A percentile compares a stretch with the other conserved stretches of the same genome.
Conservation (phyloP, 2,797 vertebrate species). For the Neosilurus hyrtlii region DNA sequence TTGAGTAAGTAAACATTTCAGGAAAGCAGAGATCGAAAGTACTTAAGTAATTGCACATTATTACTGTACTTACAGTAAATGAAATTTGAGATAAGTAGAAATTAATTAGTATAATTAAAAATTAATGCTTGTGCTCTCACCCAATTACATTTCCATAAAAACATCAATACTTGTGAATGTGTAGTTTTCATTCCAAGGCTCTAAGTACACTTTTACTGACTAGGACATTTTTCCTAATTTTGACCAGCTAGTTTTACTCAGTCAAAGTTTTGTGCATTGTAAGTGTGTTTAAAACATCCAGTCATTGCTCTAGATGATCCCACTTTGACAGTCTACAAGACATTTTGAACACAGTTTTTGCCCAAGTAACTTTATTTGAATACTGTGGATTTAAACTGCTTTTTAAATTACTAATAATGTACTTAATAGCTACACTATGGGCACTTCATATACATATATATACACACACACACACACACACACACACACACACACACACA, state of each 20-base stretch:
- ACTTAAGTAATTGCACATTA: constrained; percentile 2
- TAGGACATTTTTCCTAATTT: not conserved
- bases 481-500: too few relatives aligned
- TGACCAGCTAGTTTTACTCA: not conserved
- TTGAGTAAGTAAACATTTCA: not conserved
- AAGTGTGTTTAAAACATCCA: not conserved
- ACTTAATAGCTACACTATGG: too few relatives aligned
- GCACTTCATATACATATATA: too few relatives aligned
- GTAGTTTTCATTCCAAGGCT: not conserved
- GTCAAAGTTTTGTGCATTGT: not conserved
- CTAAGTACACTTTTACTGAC: not conserved
- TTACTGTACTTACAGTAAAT: constrained; percentile 6
- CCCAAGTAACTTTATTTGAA: not conserved
- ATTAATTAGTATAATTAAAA: not conserved
- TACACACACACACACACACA: too few relatives aligned
- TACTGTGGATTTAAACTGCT: not conserved
- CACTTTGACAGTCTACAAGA: not conserved
- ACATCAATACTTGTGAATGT: not conserved
- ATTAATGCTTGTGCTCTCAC: not conserved
- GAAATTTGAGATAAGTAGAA: not conserved
- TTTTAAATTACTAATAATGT: too few relatives aligned
- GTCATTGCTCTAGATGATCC: not conserved
- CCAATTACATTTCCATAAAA: not conserved
- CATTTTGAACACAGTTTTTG: not conserved
- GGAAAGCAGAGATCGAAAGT: constrained; percentile 7